Conservation (phyloP, 2,888 invertebrate species). For the Rotaria sp. region DNA sequence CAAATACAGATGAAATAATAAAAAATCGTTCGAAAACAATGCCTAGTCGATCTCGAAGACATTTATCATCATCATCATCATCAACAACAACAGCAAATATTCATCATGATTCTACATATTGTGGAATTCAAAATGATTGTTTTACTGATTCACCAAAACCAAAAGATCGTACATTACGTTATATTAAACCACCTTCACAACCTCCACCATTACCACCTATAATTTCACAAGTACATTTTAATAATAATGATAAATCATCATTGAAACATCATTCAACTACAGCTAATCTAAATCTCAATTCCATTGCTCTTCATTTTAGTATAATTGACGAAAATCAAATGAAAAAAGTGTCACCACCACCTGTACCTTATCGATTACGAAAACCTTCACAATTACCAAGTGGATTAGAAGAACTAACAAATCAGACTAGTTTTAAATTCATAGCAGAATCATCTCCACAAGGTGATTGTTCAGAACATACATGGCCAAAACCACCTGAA, state of each 20-base stretch:
- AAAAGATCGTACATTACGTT: neutral
- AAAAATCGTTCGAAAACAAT: neutral
- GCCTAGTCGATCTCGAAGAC: neutral
- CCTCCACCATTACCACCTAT: neutral
- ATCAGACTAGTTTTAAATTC: neutral
- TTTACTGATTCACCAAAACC: neutral
- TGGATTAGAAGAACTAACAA: neutral
- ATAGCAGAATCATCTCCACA: neutral
- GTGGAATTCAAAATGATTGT: neutral
- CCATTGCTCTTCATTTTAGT: neutral
- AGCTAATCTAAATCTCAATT: neutral
- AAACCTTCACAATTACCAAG: neutral
- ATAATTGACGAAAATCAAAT: neutral
- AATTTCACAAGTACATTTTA: neutral
- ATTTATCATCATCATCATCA: neutral
- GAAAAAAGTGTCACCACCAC: neutral
- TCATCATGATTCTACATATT: no score
- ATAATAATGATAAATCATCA: neutral
- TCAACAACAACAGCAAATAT: no score
- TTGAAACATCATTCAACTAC: neutral
- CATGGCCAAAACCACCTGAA: slow-evolving; percentile 7
- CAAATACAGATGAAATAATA: neutral
- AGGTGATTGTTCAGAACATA: neutral
- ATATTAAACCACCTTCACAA: neutral
- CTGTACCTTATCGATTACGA: neutral